Base-by-base conservation (phyloP, 2,113 vertebrate genomes). In the Stigmatopora argus region DNA sequence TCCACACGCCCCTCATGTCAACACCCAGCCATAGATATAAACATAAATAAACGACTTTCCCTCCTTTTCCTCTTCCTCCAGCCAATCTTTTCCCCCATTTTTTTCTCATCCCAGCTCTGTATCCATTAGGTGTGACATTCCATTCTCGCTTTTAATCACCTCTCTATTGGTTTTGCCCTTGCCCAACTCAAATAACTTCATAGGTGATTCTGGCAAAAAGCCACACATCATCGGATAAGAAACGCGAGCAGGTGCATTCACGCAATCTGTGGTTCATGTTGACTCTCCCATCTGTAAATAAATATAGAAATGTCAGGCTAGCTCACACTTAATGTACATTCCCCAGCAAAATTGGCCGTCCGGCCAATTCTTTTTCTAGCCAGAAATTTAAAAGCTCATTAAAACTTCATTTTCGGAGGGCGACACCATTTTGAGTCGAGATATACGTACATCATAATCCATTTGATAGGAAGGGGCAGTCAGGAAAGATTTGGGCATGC, bases 91-190 rank as follows among this genome's bases (percentile, higher is more conserved):
- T 78, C 4, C 38, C 63, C 85, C 17, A 78, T 86, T 88, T 77
- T 70, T 55, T 60, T 47, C 73, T 59, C 62, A 51, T 68, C 38
- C 69, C 78, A 18, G 53, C 86, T 88, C 75, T 81, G 73, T 88
- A 82, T 90, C 81, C 83, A 91, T 92, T 90, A 87, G 75, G 67
- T 79, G 68, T 90, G 88, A 89, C 90, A 88, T 87, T 89, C 75
- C 86, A 89, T 92, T 89, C 76, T 73, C 81, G 73, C 85, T 85
- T 82, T 87, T 90, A 90, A 90, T 87, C 87, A 89, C 78, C 77
- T 71, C 65, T 74, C 60, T 79, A 23, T 53, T 65, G 70, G 75
- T 78, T 82, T 77, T 80, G 75, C 84, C 82, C 82, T 83, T 77
- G 80, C 79, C 77, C 66, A 75, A 66, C 73, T 12, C 70, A 85